Base-by-base conservation (phyloP, 2,113 vertebrate species). In the Mesocricetus auratus region DNA sequence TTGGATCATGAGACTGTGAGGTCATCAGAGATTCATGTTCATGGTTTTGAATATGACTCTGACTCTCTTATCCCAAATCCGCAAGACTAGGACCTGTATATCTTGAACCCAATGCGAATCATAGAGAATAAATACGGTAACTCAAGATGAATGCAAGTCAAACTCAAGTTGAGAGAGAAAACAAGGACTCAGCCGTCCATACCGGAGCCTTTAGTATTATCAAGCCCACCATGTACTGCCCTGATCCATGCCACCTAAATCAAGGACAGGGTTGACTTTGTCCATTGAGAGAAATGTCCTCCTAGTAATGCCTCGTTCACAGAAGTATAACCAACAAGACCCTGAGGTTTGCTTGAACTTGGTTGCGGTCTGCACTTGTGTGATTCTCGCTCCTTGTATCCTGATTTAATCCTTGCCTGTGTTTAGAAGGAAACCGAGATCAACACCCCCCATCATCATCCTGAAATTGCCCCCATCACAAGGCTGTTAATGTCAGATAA, bases 401-500 rank as follows among this genome's bases (percentile, higher is more conserved):
- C 69, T 31, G 39, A 68, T n/a, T 22, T 47, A 5, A 36, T 17
- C 79, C 64, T 60, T 26, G 8, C 11, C 53, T 56, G 7, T 90
- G 83, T 89, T 93, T 86, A 85, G 78, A 31, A 73, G 71, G 39
- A 74, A 45, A 56, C 29, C 82, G 7, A 22, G 16, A 36, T 77
- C 81, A 86, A 86, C 77, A 92, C 21, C 17, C 89, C 69, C 62
- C 68, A 36, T 62, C 45, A 29, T 69, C 69, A 33, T 83, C 86
- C 64, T 81, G 13, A 60, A 68, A 88, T 73, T 68, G 39, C 64
- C 7, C 50, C 42, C 36, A 33, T 93, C 33, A 56, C 31, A 8
- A 21, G 90, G 66, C 90, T 62, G 71, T 83, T 96, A 81, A 94
- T 87, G 93, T 73, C 73, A 83, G 95, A 87, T 87, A 62, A 85